phyloP scores from a whole-genome alignment of 2,113 vertebrate genomes.

The Podocnemis expansa region DNA sequence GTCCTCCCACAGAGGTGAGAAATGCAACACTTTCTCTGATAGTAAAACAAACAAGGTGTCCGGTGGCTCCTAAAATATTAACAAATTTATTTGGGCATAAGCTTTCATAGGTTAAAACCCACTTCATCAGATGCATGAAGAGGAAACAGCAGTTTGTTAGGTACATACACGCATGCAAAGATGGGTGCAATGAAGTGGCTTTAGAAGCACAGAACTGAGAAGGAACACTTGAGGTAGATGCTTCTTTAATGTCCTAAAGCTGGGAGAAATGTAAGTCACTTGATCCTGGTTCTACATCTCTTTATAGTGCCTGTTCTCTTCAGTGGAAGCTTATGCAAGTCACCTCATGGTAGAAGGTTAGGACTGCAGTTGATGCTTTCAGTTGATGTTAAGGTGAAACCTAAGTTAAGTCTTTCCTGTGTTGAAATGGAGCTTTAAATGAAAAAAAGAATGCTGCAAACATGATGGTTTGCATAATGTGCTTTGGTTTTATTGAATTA shows the following conservation, averaged over 20 bases:
- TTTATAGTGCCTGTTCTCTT: background rate
- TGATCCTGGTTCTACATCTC: too few relatives aligned
- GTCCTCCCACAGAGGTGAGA: background rate
- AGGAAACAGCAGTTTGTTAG: too few relatives aligned
- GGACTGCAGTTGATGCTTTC: background rate
- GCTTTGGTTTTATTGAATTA: background rate
- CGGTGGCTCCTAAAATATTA: too few relatives aligned
- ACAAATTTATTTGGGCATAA: too few relatives aligned
- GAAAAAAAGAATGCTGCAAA: background rate
- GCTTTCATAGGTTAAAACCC: too few relatives aligned
- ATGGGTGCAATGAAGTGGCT: background rate
- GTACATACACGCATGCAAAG: too few relatives aligned
- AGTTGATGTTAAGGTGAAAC: background rate
- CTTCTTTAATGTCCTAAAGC: background rate
- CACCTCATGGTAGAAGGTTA: background rate
- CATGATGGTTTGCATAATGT: background rate
- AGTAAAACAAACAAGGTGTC: background rate
- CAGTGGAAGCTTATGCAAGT: too few relatives aligned
- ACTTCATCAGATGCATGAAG: too few relatives aligned
- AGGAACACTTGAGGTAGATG: background rate
- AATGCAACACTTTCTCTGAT: background rate
- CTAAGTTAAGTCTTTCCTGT: background rate
- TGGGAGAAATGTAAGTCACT: background rate
- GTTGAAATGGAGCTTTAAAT: background rate
- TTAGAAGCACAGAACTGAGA: background rate